phyloP scores from a whole-genome alignment of 2,113 vertebrate species.

The Malaclemys terrapin region DNA sequence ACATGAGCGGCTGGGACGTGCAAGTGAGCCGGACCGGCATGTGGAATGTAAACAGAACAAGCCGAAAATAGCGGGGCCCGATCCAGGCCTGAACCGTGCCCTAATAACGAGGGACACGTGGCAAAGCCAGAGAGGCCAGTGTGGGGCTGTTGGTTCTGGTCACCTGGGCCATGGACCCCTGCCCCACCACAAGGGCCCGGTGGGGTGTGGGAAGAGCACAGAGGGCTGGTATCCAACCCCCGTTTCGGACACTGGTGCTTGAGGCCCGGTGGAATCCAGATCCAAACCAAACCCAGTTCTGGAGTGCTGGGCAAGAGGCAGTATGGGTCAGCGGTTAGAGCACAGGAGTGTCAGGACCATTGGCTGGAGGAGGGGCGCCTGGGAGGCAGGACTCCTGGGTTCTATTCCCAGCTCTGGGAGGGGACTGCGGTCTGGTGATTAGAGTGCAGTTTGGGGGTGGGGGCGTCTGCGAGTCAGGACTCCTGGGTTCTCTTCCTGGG shows the following conservation, averaged over 20 bases:
- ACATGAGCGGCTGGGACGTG: neutral
- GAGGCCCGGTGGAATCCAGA: neutral
- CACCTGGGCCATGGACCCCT: neutral
- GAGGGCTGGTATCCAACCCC: neutral
- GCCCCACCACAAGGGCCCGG: neutral
- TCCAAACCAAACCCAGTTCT: neutral
- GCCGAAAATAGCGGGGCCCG: neutral
- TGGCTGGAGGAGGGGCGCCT: neutral
- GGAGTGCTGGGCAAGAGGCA: neutral
- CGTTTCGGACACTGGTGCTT: neutral
- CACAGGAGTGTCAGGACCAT: neutral
- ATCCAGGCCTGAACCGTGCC: neutral
- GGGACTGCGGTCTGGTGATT: too few species aligned
- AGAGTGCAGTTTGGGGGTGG: too few species aligned
- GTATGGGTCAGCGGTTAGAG: neutral
- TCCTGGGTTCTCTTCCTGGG: neutral
- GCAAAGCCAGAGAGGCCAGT: neutral
- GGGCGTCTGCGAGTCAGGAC: too few species aligned
- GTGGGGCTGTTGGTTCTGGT: too few species aligned
- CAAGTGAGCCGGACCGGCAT: neutral
- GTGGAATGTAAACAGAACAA: neutral
- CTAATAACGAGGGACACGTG: neutral
- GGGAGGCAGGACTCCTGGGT: neutral
- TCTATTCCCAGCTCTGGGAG: too few species aligned
- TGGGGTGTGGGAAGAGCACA: neutral